A percentile compares a stretch with the other conserved stretches of the same genome.
Evolutionary conservation across 2,888 invertebrate genomes (phyloP).

Genomic region (Lasioglossum malachurum): DNA sequence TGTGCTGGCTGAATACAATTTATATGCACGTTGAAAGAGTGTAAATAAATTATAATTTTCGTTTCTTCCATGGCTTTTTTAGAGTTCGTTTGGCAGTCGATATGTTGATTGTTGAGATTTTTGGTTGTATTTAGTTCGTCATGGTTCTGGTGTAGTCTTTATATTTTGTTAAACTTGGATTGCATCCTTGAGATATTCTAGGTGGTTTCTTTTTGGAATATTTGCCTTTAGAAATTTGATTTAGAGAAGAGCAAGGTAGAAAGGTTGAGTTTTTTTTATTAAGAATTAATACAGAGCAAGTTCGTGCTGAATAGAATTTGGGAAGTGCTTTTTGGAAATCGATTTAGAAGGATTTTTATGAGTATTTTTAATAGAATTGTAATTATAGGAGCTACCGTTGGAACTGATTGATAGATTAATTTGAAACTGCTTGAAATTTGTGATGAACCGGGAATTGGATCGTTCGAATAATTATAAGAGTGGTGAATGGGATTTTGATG

Average conservation of each 20-base stretch:
- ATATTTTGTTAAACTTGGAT: not conserved
- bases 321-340: not conserved
- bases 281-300: not conserved
- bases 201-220: not conserved
- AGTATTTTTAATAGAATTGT: not conserved
- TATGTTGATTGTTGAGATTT: too few relatives aligned
- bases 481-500: not conserved
- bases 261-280: not conserved
- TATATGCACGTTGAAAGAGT: not conserved
- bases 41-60: not conserved
- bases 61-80: not conserved
- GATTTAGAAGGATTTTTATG: not conserved
- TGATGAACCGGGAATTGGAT: not conserved
- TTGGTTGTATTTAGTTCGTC: not conserved
- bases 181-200: not conserved
- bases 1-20: not conserved
- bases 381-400: not conserved
- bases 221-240: not conserved
- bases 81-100: too few relatives aligned
- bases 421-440: slow-evolving; percentile 7
- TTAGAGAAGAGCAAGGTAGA: not conserved
- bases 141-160: not conserved
- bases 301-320: not conserved
- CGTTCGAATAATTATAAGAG: slow-evolving; percentile 3
- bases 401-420: slow-evolving; percentile 1